Percentiles rank a stretch among this genome's conserved stretches.
phyloP scores from a whole-genome alignment of 1,140 invertebrate species.

The Galleria mellonella region DNA sequence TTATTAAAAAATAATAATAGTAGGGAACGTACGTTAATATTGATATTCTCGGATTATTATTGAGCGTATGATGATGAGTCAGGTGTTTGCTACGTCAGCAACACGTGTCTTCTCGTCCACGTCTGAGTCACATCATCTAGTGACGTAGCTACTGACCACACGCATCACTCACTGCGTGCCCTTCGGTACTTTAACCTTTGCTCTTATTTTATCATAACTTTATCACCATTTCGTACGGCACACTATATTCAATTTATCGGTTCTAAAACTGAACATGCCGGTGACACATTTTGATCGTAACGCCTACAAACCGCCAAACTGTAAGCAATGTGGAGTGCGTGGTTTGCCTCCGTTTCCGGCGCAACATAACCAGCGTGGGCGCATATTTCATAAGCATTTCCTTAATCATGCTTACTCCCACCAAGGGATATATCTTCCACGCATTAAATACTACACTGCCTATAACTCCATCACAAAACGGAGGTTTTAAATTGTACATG shows the following conservation, averaged over 20 bases:
- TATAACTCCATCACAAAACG: no score
- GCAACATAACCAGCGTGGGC: conserved; percentile 38
- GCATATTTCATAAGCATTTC: conserved; percentile 57
- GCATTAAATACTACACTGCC: no score
- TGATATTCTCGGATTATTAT: conserved; percentile 2
- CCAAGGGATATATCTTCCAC: conserved; percentile 19
- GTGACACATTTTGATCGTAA: conserved; percentile 19
- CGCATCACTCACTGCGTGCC: conserved; percentile 17
- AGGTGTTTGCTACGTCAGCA: conserved; percentile 48
- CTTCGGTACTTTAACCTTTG: conserved; percentile 28
- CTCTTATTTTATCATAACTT: conserved; percentile 16
- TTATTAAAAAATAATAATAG: no score
- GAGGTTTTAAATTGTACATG: no score
- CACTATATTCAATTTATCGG: not conserved
- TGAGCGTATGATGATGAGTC: conserved; percentile 33
- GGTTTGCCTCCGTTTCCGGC: conserved; percentile 58
- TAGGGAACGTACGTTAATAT: conserved; percentile 1
- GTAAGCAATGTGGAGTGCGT: conserved; percentile 17
- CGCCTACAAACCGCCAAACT: conserved; percentile 27
- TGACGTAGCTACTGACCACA: conserved; percentile 35
- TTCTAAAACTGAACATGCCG: not conserved
- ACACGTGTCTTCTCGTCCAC: conserved; percentile 36
- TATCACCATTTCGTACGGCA: conserved; percentile 6
- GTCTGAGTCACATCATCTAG: conserved; percentile 46
- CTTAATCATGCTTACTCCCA: conserved; percentile 44